These are phyloP conservation scores for Heteropelma amictum DNA, from an alignment of 2,888 invertebrate genomes.

Conservation along the genomic window DNA sequence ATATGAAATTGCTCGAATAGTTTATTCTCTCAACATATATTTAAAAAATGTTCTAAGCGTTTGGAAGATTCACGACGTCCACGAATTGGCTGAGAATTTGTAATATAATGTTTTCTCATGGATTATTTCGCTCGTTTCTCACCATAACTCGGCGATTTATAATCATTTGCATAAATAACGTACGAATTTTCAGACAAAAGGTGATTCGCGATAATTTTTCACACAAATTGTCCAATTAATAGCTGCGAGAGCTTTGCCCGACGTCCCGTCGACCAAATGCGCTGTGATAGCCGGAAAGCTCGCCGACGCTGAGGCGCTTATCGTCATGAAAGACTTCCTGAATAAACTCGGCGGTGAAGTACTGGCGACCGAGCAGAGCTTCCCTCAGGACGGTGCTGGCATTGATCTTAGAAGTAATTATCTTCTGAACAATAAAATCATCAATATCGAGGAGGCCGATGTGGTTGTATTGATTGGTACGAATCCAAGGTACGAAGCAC, in stretches of 20 bases:
- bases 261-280: conserved; percentile 84
- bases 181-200: no score
- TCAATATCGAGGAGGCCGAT: conserved; percentile 95
- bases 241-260: conserved; percentile 84
- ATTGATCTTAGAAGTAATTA: conserved; percentile 95
- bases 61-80: no score
- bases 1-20: no score
- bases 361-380: conserved; percentile 93
- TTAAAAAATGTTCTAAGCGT: no score
- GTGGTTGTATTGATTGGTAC: conserved; percentile 95
- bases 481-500: conserved; percentile 98
- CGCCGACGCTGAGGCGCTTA: conserved; percentile 93
- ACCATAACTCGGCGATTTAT: no score
- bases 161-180: no score
- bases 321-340: conserved; percentile 94
- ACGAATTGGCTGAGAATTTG: no score
- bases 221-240: neutral
- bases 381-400: conserved; percentile 87
- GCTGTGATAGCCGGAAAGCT: conserved; percentile 94
- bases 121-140: no score
- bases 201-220: no score
- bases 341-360: conserved; percentile 92
- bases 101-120: no score
- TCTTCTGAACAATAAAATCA: conserved; percentile 93
- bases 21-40: no score